phyloP scores from a whole-genome alignment of 2,797 vertebrate species.

The Tapirus indicus region DNA sequence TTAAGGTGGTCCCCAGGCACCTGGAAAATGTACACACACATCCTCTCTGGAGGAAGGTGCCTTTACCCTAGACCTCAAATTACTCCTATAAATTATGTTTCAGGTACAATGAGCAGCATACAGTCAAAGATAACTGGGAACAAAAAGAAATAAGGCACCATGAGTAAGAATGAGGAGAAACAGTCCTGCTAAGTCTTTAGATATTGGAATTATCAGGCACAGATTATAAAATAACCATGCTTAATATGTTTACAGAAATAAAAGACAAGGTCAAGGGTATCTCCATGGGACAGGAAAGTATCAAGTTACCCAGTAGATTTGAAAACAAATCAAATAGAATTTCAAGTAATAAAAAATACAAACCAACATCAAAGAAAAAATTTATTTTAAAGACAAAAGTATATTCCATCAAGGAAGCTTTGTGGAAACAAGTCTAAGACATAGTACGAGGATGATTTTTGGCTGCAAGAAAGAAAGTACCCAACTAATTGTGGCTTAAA shows the following conservation, averaged over 20 bases:
- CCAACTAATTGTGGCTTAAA: not conserved
- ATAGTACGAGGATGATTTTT: not conserved
- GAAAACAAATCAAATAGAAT: slow-evolving; percentile 15
- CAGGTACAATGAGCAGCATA: not conserved
- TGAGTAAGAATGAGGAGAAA: slow-evolving; percentile 34
- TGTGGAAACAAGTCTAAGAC: not conserved
- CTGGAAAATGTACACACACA: not conserved
- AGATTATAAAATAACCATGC: not conserved
- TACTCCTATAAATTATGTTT: not conserved
- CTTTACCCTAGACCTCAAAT: not conserved
- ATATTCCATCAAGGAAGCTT: slow-evolving; percentile 8
- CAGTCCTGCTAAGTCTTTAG: not conserved
- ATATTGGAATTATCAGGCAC: not conserved
- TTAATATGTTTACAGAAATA: slow-evolving; percentile 20
- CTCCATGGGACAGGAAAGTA: not conserved
- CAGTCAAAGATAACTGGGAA: not conserved
- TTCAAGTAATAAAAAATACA: slow-evolving; percentile 1
- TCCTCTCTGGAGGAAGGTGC: not conserved
- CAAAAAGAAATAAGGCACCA: slow-evolving; percentile 13
- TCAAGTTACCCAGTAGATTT: not conserved
- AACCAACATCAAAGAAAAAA: not conserved
- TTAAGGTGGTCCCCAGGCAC: not conserved
- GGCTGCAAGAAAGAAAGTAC: not conserved
- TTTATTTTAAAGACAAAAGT: slow-evolving; percentile 22
- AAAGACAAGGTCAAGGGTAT: not conserved